phyloP scores from a whole-genome alignment of 1,140 invertebrate species.

The Drosophila nebulosa region DNA sequence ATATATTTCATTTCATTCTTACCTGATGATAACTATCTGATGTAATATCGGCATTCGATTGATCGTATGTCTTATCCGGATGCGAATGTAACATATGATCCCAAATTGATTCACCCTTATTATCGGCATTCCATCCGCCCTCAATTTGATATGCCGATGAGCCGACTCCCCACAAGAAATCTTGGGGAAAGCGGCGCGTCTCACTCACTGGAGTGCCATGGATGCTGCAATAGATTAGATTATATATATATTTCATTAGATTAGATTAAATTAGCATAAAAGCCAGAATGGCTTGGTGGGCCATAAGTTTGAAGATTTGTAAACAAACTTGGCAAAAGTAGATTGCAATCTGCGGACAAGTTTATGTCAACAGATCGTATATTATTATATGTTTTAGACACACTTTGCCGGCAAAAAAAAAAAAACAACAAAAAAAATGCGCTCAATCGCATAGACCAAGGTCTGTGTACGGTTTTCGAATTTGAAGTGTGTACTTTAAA shows the following conservation, averaged over 20 bases:
- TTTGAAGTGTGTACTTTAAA: background rate
- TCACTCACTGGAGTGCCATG: slow-evolving; percentile 28
- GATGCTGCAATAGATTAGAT: slow-evolving; percentile 34
- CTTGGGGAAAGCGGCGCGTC: slow-evolving; percentile 81
- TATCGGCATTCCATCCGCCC: slow-evolving; percentile 87
- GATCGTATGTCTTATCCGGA: slow-evolving; percentile 82
- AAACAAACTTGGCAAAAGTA: background rate
- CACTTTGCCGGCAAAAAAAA: background rate
- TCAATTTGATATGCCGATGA: slow-evolving; percentile 86
- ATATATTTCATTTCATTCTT: slow-evolving; percentile 11
- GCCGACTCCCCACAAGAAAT: slow-evolving; percentile 83
- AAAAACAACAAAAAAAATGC: no score
- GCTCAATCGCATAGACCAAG: background rate
- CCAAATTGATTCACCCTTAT: slow-evolving; percentile 84
- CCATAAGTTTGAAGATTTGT: background rate
- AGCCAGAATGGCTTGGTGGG: background rate
- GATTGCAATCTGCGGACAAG: background rate
- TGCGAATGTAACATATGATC: slow-evolving; percentile 81
- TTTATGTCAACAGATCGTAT: background rate
- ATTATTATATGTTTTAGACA: background rate
- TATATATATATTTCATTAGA: slow-evolving; percentile 13
- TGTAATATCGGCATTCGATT: slow-evolving; percentile 83
- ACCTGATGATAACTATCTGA: slow-evolving; percentile 83
- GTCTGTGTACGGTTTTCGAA: background rate
- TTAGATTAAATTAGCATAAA: background rate